phyloP scores from a whole-genome alignment of 2,113 vertebrate species.

The Bagarius yarrelli region DNA sequence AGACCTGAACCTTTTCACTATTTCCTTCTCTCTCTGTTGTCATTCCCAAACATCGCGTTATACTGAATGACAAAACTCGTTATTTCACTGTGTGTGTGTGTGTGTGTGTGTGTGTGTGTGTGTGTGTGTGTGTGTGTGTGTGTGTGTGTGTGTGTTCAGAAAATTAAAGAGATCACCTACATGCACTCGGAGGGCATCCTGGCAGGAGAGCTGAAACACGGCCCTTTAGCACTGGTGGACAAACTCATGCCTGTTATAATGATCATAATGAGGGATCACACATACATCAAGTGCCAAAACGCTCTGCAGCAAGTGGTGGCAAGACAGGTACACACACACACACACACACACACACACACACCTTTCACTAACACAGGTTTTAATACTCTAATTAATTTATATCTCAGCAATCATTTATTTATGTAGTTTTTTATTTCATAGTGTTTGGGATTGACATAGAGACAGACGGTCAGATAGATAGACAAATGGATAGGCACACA shows the following conservation, averaged over 20 bases:
- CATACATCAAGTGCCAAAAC: slow-evolving; percentile 94
- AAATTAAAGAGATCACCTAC: slow-evolving; percentile 99
- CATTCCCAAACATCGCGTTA: background rate
- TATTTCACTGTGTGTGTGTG: too few relatives aligned
- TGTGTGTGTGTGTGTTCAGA: slow-evolving; percentile 67
- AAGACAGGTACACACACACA: slow-evolving; percentile 75
- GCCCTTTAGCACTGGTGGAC: slow-evolving; percentile 91
- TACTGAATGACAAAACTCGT: too few relatives aligned
- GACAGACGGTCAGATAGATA: too few relatives aligned
- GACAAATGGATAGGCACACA: too few relatives aligned
- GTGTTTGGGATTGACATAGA: too few relatives aligned
- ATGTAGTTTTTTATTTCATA: too few relatives aligned
- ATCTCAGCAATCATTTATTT: too few relatives aligned
- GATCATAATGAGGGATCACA: slow-evolving; percentile 98
- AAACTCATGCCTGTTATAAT: slow-evolving; percentile 99
- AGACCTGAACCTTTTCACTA: slow-evolving; percentile 49
- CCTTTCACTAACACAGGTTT: background rate
- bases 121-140: background rate
- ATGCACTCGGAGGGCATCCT: slow-evolving; percentile 98
- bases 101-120: background rate
- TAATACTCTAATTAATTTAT: too few relatives aligned
- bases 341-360: background rate
- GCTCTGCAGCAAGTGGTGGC: slow-evolving; percentile 95
- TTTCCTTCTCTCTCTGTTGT: background rate
- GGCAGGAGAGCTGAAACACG: slow-evolving; percentile 94